phyloP scores from a whole-genome alignment of 2,113 vertebrate species.

The Myrmecophaga tridactyla region DNA sequence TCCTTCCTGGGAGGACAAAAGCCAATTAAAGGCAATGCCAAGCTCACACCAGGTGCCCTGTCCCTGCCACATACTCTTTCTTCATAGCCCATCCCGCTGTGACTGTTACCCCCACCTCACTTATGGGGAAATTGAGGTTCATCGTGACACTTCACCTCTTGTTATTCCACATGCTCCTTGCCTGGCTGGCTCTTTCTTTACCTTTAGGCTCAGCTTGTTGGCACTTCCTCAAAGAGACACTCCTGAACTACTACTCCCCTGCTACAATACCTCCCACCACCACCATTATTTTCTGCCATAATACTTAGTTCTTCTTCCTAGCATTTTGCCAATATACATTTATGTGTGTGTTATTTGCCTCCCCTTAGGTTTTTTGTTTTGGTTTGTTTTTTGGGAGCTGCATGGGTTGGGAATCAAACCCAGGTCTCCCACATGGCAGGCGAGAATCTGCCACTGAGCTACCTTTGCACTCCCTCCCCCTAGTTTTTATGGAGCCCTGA shows the following conservation, averaged over 20 bases:
- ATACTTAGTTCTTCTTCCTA: neutral
- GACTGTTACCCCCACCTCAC: neutral
- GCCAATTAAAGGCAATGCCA: conserved; percentile 49
- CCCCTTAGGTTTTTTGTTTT: neutral
- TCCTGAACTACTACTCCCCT: neutral
- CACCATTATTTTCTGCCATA: neutral
- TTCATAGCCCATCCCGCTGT: neutral
- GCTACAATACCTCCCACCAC: neutral
- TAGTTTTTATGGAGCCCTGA: neutral
- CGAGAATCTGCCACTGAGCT: no score
- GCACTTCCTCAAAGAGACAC: neutral
- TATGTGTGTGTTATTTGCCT: neutral
- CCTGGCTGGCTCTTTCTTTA: neutral
- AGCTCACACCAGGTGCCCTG: neutral
- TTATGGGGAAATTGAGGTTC: neutral
- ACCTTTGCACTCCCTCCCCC: no score
- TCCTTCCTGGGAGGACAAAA: conserved; percentile 53
- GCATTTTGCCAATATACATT: neutral
- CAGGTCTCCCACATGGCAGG: no score
- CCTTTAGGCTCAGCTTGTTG: neutral
- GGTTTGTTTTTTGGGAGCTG: no score
- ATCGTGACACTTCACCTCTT: neutral
- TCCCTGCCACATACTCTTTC: neutral
- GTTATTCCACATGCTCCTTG: neutral
- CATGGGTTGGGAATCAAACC: no score